Evolutionary conservation across 2,888 invertebrate species (phyloP), one percentile per base, ranked within the genome.

Genomic region (Sericinus montela): DNA sequence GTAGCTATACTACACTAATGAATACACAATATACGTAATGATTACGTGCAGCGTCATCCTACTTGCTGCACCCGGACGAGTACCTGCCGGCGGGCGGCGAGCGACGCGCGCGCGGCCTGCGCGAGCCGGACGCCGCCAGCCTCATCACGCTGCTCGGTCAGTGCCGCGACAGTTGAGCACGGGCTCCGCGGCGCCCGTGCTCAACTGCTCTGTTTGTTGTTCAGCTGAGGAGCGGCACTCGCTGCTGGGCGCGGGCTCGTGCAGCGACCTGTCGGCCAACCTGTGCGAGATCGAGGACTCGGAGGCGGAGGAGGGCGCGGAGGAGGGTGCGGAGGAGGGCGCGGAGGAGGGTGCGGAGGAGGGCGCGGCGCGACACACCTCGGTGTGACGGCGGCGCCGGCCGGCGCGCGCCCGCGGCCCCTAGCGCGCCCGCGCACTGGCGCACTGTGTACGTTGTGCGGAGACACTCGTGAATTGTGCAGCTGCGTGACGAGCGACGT

Each of bases 221-320:
- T 37, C 59, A 54, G 29, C 84, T 91, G 94, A 93, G 73, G 95
- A 94, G 78, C 90, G 94, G 56, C 92, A 94, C 80, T 94, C 95
- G 38, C 86, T 95, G 63, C 90, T 94, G 59, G 94, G 93, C 47
- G 72, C 64, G 55, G 87, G 80, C 55, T 96, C 96, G 63, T 93
- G 94, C 77, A 96, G 97, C 82, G 96, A 96, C 83, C 90, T 96
- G 62, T 97, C 97, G 45, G 93, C 95, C 45, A 93, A 94, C 75
- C 91, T 97, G 57, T 97, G 97, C 90, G 97, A 97, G 90, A 96
- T 98, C 69, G 97, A 97, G 82, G 95, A 95, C 81, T 94, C 95
- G 38, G 95, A 95, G 75, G 92, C 91, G 67, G 94, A 95, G 79
- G 80, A 81, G 54, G 74, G 19, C 5, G 19, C 38, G 51, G 42